A percentile compares a stretch with the other conserved stretches of the same genome.
Evolutionary conservation across 1,140 invertebrate species (phyloP).

Genomic region (Meloidogyne hapla): DNA sequence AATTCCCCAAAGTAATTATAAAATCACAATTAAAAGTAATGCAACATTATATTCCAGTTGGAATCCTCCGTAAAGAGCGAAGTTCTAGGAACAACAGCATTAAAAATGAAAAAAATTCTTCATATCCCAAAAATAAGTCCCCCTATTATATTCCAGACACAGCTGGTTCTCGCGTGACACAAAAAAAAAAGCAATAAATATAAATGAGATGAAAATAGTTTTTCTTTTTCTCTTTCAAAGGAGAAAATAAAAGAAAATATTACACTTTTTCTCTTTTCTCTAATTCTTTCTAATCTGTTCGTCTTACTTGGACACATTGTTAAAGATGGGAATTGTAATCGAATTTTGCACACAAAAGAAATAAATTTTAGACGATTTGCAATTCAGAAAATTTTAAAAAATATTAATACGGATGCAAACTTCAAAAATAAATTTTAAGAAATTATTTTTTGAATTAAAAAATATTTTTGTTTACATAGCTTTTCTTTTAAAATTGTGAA

Average conservation of each 20-base stretch:
- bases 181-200: neutral
- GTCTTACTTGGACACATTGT: neutral
- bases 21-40: neutral
- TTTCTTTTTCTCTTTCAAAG: neutral
- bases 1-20: neutral
- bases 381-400: no score
- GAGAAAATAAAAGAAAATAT: neutral
- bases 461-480: no score
- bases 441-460: no score
- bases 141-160: neutral
- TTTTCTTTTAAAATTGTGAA: no score
- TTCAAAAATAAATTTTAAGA: no score
- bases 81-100: slow-evolving; percentile 1
- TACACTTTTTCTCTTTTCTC: neutral
- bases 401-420: no score
- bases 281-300: neutral
- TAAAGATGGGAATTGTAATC: neutral
- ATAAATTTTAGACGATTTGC: neutral
- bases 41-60: neutral
- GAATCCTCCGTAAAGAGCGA: neutral
- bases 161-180: neutral
- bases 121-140: neutral
- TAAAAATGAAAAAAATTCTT: no score
- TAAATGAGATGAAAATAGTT: neutral
- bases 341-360: neutral